These are phyloP conservation scores for Channa maculata DNA, from an alignment of 2,113 vertebrate species.

Conservation along the genomic window DNA sequence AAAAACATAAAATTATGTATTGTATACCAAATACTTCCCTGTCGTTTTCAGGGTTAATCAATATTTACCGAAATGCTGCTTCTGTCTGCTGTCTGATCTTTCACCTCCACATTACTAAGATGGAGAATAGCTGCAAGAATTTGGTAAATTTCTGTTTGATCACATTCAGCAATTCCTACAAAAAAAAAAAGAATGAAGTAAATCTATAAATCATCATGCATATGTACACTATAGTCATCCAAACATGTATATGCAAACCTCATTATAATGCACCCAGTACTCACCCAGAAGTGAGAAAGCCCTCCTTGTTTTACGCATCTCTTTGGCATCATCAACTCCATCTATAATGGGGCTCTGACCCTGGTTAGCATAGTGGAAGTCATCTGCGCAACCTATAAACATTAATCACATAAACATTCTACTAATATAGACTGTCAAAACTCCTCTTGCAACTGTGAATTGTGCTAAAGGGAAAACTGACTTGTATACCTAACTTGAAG, in stretches of 20 bases:
- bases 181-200: background rate
- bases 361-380: slow-evolving; percentile 92
- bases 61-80: slow-evolving; percentile 88
- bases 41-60: background rate
- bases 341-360: slow-evolving; percentile 90
- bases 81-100: slow-evolving; percentile 87
- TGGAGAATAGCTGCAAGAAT: slow-evolving; percentile 95
- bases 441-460: background rate
- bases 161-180: slow-evolving; percentile 89
- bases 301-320: slow-evolving; percentile 89
- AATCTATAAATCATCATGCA: too few relatives aligned
- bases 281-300: slow-evolving; percentile 93
- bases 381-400: slow-evolving; percentile 85
- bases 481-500: slow-evolving; percentile 89
- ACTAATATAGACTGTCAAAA: background rate
- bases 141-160: slow-evolving; percentile 94
- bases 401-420: slow-evolving; percentile 2
- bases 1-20: background rate
- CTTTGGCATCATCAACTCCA: slow-evolving; percentile 91
- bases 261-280: background rate
- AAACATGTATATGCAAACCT: slow-evolving; percentile 2
- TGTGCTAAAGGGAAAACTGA: background rate
- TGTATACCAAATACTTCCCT: background rate
- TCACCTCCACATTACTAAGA: slow-evolving; percentile 92
- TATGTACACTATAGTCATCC: background rate